These are phyloP conservation scores for Caenorhabditis sp. DNA, from an alignment of 2,888 invertebrate species.

Conservation along the genomic window DNA sequence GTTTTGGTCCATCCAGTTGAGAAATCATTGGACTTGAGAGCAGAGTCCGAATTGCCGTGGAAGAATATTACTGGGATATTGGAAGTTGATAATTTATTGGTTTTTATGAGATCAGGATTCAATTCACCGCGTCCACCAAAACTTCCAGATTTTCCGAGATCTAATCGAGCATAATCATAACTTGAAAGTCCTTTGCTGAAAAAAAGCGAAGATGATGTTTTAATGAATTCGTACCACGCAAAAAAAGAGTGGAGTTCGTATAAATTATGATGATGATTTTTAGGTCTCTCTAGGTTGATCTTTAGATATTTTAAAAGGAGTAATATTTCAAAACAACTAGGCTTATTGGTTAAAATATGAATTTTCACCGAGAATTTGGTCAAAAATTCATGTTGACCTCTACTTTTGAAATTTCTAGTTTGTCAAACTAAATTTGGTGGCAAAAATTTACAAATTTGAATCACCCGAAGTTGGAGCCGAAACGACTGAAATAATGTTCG, in stretches of 20 bases:
- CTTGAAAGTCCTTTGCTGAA: background rate
- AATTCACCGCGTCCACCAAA: constrained; percentile 44
- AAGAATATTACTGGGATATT: constrained; percentile 51
- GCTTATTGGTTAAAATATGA: too few species aligned
- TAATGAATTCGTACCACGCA: background rate
- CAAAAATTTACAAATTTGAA: too few species aligned
- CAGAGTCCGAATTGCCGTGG: constrained; percentile 58
- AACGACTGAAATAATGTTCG: too few species aligned
- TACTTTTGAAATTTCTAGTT: too few species aligned
- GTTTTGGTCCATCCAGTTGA: constrained; percentile 53
- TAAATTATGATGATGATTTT: too few species aligned
- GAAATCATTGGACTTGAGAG: constrained; percentile 47
- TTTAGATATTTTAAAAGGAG: too few species aligned
- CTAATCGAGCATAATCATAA: constrained; percentile 30
- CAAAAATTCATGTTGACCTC: too few species aligned
- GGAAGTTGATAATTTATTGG: constrained; percentile 1
- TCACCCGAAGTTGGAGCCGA: too few species aligned
- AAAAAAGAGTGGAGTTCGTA: background rate
- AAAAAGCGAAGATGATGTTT: background rate
- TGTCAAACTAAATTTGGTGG: too few species aligned
- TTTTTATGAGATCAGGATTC: constrained; percentile 7
- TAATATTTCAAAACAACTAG: too few species aligned
- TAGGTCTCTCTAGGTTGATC: too few species aligned
- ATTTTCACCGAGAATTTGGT: too few species aligned
- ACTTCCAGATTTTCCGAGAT: constrained; percentile 43